Percentiles rank a stretch among this genome's conserved stretches.
Evolutionary conservation across 2,113 vertebrate species (phyloP).

Genomic region (Halcyon malimbica): DNA sequence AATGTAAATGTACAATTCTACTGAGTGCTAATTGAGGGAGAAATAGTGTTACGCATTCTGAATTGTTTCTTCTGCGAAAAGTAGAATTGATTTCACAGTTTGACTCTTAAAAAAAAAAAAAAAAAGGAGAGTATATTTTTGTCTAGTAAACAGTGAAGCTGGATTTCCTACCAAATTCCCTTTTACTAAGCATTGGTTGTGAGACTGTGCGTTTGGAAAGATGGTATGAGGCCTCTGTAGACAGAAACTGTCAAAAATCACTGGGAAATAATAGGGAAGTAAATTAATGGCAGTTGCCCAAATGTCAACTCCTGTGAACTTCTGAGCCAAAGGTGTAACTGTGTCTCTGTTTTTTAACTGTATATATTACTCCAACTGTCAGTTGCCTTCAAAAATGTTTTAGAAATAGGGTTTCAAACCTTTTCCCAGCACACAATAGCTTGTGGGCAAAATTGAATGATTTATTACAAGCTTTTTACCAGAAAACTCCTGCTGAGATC

Average conservation of each 20-base stretch:
- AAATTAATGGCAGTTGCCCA: conserved; percentile 28
- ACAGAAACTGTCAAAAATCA: conserved; percentile 25
- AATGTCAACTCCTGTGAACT: conserved; percentile 25
- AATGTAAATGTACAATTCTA: neutral
- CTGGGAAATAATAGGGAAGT: conserved; percentile 13
- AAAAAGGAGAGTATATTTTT: neutral
- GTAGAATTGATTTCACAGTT: neutral
- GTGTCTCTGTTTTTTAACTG: neutral
- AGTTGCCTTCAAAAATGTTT: conserved; percentile 29
- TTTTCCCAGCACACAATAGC: conserved; percentile 30
- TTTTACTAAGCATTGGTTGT: neutral
- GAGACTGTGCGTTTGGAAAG: neutral
- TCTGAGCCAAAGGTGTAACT: neutral
- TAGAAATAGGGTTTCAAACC: conserved; percentile 45
- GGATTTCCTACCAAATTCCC: neutral
- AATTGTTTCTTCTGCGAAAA: neutral
- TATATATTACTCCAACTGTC: conserved; percentile 20
- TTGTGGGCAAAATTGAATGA: conserved; percentile 58
- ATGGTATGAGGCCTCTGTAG: neutral
- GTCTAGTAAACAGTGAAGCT: neutral
- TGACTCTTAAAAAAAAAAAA: neutral
- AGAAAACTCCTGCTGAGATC: conserved; percentile 34
- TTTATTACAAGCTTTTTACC: conserved; percentile 67
- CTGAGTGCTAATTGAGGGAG: neutral
- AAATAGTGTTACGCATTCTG: neutral